Evolutionary conservation across 2,888 invertebrate species (phyloP), one percentile per base, ranked within the genome.

Genomic region (Drosophila aldrichi): DNA sequence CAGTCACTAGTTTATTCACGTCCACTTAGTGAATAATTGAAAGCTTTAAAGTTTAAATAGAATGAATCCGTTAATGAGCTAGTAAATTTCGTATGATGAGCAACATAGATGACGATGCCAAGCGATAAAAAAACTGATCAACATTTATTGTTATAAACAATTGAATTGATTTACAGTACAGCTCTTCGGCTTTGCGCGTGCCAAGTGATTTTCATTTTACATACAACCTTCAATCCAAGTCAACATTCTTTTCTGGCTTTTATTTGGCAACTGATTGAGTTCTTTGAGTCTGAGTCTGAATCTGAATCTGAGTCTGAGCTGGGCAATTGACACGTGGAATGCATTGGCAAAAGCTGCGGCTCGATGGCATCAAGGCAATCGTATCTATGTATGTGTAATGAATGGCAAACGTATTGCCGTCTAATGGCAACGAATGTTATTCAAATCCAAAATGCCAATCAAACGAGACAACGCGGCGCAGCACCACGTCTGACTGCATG

Each of bases 391-490:
- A 29, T 44, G 55, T 51, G 61, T 32, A 70, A 38, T 70, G 70
- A 70, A 61, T 59, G 69, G 29, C 71, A 70, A 51, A 34, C 40
- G n/a, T 34, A 44, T 52, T 46, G 68, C 34, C 40, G 12, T 41
- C 36, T 34, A 36, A 49, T 6, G 25, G 54, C 55, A 46, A 52
- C 46, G 54, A 71, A 70, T 70, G 56, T 44, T 70, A 58, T 80
- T 61, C 54, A 69, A 75, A 58, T 61, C 55, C 46, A 34, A 49
- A 61, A 65, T 70, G 70, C 65, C 62, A 77, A 80, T 77, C 77
- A 77, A 71, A 38, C 36, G 14, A 36, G 36, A 36, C 36, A 36
- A 36, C 36, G 36, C n/a, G n/a, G n/a, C n/a, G 36, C 32, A n/a
- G 32, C 32, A 32, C 36, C 36, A 4, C 44, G 54, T n/a, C 18